phyloP scores from a whole-genome alignment of 2,888 invertebrate species.

The Physocephala rufipes region DNA sequence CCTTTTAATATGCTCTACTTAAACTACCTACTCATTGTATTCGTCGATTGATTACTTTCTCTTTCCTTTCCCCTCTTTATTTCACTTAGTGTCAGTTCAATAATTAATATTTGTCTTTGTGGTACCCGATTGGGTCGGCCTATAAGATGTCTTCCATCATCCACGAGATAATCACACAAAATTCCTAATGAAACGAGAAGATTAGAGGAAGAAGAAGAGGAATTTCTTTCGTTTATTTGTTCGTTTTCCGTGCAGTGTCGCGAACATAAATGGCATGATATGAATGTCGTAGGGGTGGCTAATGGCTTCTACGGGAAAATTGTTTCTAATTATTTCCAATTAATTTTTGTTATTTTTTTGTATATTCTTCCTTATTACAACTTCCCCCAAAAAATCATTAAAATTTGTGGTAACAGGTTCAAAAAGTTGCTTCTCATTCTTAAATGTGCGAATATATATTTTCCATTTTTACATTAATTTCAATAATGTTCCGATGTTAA shows the following conservation, averaged over 20 bases:
- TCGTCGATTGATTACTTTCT: too few relatives aligned
- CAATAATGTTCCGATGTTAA: too few relatives aligned
- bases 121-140: conserved; percentile 2
- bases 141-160: conserved; percentile 23
- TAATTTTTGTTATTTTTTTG: not conserved
- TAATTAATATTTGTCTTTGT: conserved; percentile 56
- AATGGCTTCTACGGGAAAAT: conserved; percentile 8
- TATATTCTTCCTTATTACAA: not conserved
- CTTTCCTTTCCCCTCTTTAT: conserved; percentile 37
- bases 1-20: conserved; percentile 47
- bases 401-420: conserved; percentile 16
- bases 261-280: not conserved
- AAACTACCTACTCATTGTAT: not conserved
- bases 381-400: not conserved
- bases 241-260: too few relatives aligned
- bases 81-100: conserved; percentile 61
- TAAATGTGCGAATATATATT: not conserved
- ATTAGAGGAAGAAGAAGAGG: not conserved
- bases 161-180: conserved; percentile 31
- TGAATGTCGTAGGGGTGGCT: too few relatives aligned
- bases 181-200: conserved; percentile 19
- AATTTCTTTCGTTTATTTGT: not conserved
- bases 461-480: conserved; percentile 4
- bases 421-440: not conserved
- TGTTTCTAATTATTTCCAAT: not conserved